phyloP scores from a whole-genome alignment of 2,797 vertebrate species.

The Discoglossus pictus region DNA sequence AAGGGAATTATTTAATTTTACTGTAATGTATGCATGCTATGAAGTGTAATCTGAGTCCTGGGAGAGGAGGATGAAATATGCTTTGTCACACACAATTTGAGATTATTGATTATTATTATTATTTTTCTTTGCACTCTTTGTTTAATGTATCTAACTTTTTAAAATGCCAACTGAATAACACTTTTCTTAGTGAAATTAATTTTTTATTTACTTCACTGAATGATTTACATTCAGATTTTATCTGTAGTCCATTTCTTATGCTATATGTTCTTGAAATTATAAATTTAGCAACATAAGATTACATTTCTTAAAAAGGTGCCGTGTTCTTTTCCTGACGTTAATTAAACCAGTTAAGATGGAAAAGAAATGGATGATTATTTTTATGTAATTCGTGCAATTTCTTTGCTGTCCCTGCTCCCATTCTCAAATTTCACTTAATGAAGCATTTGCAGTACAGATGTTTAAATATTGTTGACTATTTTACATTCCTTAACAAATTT shows the following conservation, averaged over 20 bases:
- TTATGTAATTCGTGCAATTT: too few species aligned
- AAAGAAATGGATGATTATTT: too few species aligned
- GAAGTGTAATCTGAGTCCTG: too few species aligned
- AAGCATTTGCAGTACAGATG: not conserved
- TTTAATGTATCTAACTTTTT: conserved; percentile 48
- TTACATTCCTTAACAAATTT: conserved; percentile 34
- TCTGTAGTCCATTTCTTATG: too few species aligned
- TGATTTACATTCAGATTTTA: too few species aligned
- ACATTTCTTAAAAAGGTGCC: too few species aligned
- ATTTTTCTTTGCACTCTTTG: conserved; percentile 52
- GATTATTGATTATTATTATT: conserved; percentile 57
- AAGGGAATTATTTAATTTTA: conserved; percentile 55
- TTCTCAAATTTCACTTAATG: not conserved
- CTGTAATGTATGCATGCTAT: conserved; percentile 59
- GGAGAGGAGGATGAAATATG: conserved; percentile 55
- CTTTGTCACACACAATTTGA: conserved; percentile 50
- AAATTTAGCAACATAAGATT: too few species aligned
- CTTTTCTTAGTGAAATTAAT: too few species aligned
- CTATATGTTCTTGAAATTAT: too few species aligned
- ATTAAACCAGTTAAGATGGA: too few species aligned
- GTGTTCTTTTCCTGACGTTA: too few species aligned
- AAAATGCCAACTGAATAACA: not conserved
- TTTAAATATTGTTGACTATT: not conserved
- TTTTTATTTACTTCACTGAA: too few species aligned
- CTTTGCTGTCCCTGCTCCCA: not conserved